phyloP scores from a whole-genome alignment of 2,797 vertebrate genomes.

The Phaenicophaeus curvirostris region DNA sequence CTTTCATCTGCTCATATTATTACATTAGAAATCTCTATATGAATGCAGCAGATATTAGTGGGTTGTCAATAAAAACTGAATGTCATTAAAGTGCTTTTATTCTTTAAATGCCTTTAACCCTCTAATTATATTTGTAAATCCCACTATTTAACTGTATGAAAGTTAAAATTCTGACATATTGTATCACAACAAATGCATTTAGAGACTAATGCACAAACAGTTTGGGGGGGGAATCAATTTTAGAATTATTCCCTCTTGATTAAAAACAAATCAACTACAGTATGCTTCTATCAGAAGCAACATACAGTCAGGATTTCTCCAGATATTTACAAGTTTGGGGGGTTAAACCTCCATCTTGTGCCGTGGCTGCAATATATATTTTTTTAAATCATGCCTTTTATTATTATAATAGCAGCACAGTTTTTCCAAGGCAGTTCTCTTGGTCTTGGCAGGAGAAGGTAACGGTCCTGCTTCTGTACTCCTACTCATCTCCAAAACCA shows the following conservation, averaged over 20 bases:
- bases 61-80: constrained; percentile 34
- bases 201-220: background rate
- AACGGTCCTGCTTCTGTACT: background rate
- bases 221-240: background rate
- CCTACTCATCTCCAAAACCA: background rate
- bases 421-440: background rate
- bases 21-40: constrained; percentile 29
- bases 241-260: background rate
- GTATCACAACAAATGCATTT: constrained; percentile 13
- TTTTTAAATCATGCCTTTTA: background rate
- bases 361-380: background rate
- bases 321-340: background rate
- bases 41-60: constrained; percentile 13
- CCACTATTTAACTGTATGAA: background rate
- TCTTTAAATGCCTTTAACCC: constrained; percentile 45
- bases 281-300: background rate
- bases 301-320: background rate
- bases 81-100: constrained; percentile 21
- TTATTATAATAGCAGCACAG: background rate
- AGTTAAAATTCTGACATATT: constrained; percentile 2
- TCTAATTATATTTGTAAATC: constrained; percentile 37
- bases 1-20: constrained; percentile 43
- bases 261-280: background rate
- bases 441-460: background rate
- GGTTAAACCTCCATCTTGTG: background rate